Base-by-base conservation (phyloP, 2,888 invertebrate genomes). In the Eledona agricola region DNA sequence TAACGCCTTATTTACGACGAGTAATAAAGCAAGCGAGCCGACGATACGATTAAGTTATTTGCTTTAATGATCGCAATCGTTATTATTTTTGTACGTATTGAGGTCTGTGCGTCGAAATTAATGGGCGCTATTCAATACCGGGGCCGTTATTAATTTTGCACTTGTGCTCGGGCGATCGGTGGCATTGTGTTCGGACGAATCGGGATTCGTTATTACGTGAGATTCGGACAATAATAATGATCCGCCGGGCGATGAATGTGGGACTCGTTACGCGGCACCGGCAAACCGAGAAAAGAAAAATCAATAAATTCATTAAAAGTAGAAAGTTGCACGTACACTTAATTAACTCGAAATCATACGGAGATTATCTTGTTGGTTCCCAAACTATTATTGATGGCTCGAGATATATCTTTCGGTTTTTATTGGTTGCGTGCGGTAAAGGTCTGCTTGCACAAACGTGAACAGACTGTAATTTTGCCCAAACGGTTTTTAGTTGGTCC, bases 31-130 rank as follows among this genome's bases (percentile, higher is more conserved):
- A 38, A 38, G 22, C 38, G 31, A 38, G 19, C 13, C 34, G 20
- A 11, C 34, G 34, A 31, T 40, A 40, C 49, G 49, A 50, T 50
- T 50, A 40, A 50, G 49, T 50, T 50, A 40, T 50, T 50, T 23
- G 25, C 23, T 40, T 49, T 49, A 32, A 49, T 32, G 49, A 31
- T 37, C 38, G 16, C 29, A 40, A 40, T 49, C 32, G 22, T 49
- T 31, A 25, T 38, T 50, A 40, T 50, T 50, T 50, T 38, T 50
- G 19, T 23, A 19, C 17, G 38, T 37, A 23, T 22, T 13, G 37
- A 37, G 23, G 10, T 11, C 15, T 23, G 37, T 25, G 5, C 25
- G 23, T 1, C 7, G 5, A 37, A 37, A 37, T 37, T 37, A 37
- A 37, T 37, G 37, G 37, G 22, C 17, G 31, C 25, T 19, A 19